Evolutionary conservation across 2,113 vertebrate species (phyloP).

Genomic region (Grantiella picta): DNA sequence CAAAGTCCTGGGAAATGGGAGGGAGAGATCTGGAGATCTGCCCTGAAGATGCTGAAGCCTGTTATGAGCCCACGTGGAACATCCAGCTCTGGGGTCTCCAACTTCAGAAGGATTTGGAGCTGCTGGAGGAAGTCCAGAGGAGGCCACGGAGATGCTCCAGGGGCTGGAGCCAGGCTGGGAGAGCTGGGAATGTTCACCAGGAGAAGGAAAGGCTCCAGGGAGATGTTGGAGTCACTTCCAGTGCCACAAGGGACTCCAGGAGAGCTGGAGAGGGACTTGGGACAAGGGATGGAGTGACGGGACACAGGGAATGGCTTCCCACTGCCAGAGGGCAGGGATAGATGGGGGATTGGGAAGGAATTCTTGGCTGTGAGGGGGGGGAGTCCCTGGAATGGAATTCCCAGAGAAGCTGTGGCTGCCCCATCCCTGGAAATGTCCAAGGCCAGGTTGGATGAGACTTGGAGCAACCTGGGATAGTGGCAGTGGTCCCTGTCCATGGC

Average conservation of each 20-base stretch:
- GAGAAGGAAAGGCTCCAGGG: accelerated
- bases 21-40: too few species aligned
- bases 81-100: background rate
- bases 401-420: background rate
- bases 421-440: background rate
- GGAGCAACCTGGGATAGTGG: background rate
- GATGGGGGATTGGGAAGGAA: background rate
- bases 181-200: background rate
- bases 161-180: background rate
- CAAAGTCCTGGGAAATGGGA: background rate
- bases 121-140: accelerated
- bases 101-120: accelerated
- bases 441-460: accelerated
- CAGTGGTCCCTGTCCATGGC: accelerated
- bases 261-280: background rate
- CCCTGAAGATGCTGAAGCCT: background rate
- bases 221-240: accelerated
- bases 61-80: background rate
- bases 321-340: accelerated
- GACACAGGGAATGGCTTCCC: background rate
- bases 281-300: background rate
- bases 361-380: accelerated
- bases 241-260: background rate
- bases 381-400: accelerated
- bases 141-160: background rate